Evolutionary conservation across 2,113 vertebrate genomes (phyloP).

Genomic region (Microcebus ravelobensis): DNA sequence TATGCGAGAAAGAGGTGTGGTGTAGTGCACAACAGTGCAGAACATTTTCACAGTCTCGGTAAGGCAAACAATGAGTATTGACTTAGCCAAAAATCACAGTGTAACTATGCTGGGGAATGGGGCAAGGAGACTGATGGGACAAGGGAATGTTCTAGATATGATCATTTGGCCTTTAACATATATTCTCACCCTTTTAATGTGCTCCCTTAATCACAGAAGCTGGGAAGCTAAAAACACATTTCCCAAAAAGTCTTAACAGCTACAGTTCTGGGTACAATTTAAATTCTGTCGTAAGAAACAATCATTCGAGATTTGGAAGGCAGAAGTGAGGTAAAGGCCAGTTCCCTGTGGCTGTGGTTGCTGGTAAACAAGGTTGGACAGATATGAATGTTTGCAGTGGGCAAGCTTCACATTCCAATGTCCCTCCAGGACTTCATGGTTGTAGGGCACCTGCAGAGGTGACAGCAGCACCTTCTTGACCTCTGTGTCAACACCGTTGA

Average conservation of each 20-base stretch:
- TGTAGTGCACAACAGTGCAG: not conserved
- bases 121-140: not conserved
- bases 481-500: not conserved
- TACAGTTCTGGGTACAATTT: not conserved
- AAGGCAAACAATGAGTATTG: not conserved
- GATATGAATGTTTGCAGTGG: not conserved
- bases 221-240: not conserved
- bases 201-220: not conserved
- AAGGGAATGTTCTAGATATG: fast-evolving
- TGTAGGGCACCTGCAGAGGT: not conserved
- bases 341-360: not conserved
- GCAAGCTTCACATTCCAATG: not conserved
- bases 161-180: not conserved
- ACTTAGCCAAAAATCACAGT: not conserved
- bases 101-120: not conserved
- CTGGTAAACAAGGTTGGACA: not conserved
- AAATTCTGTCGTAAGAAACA: not conserved
- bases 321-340: not conserved
- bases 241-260: not conserved
- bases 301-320: not conserved
- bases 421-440: not conserved
- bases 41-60: not conserved
- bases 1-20: not conserved
- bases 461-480: not conserved
- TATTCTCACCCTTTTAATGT: not conserved